Conservation (phyloP, 2,113 vertebrate genomes). For the Cavia porcellus region DNA sequence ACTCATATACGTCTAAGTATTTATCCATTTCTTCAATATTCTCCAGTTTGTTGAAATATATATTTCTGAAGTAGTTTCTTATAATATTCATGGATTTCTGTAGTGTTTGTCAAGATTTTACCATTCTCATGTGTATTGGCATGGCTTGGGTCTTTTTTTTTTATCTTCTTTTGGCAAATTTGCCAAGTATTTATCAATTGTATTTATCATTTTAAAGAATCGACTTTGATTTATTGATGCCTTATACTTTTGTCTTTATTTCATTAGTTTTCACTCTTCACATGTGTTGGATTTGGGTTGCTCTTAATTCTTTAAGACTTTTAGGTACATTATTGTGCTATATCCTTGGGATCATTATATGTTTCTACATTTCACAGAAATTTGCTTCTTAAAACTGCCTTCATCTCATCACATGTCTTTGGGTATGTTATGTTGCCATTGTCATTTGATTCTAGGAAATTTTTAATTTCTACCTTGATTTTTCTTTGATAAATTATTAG, state of each 20-base stretch:
- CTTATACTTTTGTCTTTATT: neutral
- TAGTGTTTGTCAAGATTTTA: neutral
- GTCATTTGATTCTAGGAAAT: neutral
- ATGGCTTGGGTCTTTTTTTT: neutral
- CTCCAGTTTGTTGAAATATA: neutral
- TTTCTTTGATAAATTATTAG: neutral
- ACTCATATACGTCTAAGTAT: neutral
- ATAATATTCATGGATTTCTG: neutral
- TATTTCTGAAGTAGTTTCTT: neutral
- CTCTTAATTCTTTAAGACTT: neutral
- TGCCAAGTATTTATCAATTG: neutral
- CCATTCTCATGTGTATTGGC: neutral
- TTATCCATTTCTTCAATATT: neutral
- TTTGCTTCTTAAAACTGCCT: neutral
- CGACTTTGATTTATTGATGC: neutral
- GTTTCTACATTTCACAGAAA: neutral
- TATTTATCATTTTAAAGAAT: neutral
- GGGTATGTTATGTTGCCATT: neutral
- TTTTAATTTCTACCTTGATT: neutral
- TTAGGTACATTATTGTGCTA: neutral
- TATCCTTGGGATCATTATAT: neutral
- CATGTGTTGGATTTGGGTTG: neutral
- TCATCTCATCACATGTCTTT: neutral
- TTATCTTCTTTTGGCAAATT: neutral
- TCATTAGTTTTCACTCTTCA: neutral